Evolutionary conservation across 2,113 vertebrate species (phyloP).

Genomic region (Lamprotornis superbus): DNA sequence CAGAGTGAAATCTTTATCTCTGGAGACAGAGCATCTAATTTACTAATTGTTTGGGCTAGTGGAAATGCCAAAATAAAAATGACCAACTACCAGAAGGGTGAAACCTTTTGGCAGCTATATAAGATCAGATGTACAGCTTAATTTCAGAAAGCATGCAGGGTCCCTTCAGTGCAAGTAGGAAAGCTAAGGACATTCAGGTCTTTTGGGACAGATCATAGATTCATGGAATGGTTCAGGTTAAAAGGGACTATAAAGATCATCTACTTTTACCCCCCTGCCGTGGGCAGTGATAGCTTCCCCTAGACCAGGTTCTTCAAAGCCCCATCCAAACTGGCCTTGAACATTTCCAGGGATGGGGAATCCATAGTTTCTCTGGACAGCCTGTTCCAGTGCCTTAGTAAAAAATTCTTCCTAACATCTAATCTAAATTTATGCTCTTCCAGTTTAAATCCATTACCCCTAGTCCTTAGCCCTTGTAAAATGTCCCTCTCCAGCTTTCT

Average conservation of each 20-base stretch:
- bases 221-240: neutral
- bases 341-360: neutral
- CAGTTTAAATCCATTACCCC: neutral
- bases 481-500: neutral
- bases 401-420: neutral
- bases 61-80: slow-evolving; percentile 35
- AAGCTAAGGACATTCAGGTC: neutral
- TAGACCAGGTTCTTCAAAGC: neutral
- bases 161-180: neutral
- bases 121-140: neutral
- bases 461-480: neutral
- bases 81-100: neutral
- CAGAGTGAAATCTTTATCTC: slow-evolving; percentile 52
- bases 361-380: neutral
- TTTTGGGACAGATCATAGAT: neutral
- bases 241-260: neutral
- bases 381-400: neutral
- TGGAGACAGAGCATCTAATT: slow-evolving; percentile 30
- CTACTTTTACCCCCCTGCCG: neutral
- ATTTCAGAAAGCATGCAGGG: neutral
- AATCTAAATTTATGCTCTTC: neutral
- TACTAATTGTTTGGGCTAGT: slow-evolving; percentile 25
- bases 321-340: neutral
- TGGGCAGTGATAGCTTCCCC: neutral
- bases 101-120: neutral